Evolutionary conservation across 64 coral and sea anemone species (phyloP), one percentile per base, ranked within the genome.

Genomic region (Montipora sp.): DNA sequence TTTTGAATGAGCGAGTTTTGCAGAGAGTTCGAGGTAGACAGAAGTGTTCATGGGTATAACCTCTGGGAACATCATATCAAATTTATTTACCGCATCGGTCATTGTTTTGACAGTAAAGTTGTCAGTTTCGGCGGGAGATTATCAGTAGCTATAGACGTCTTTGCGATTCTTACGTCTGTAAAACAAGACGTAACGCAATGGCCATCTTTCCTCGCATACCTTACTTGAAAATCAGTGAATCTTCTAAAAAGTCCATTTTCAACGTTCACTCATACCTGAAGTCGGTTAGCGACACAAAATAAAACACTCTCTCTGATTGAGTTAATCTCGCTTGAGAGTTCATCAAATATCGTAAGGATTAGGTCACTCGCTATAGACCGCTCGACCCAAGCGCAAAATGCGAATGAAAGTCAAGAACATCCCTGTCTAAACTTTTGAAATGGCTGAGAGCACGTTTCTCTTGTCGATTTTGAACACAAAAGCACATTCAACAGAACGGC

Each of bases 111-210:
- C 82, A 85, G 63, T 12, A 71, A 19, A 85, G 7, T 72, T 85
- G 82, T 85, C 82, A 84, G 51, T 47, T 84, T 84, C 70, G 63
- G 82, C 82, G 82, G 43, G 82, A 84, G 82, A 85, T 70, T 83
- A 85, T 47, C 16, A 67, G 44, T 8, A 27, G 27, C 27, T 57
- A 21, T 47, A 7, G 3, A 16, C 47, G 21, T 51, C 12, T 44
- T 15, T 45, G 12, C 3, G 43, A 49, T 85, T 85, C 49, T 46
- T 7, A 18, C 44, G 66, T 46, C 71, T 8, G 9, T 7, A 70
- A 85, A 70, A 49, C 1, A 71, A 71, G 3, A 5, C 19, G 81
- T 48, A 84, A 84, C 63, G 81, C 44, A 84, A 84, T 49, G 44
- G 16, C 68, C 10, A 7, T 7, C n/a, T 19, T 50, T 14, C 61